These are phyloP conservation scores for Pocillopora meandrina DNA, from an alignment of 92 coral and sea anemone genomes.

Conservation along the genomic window DNA sequence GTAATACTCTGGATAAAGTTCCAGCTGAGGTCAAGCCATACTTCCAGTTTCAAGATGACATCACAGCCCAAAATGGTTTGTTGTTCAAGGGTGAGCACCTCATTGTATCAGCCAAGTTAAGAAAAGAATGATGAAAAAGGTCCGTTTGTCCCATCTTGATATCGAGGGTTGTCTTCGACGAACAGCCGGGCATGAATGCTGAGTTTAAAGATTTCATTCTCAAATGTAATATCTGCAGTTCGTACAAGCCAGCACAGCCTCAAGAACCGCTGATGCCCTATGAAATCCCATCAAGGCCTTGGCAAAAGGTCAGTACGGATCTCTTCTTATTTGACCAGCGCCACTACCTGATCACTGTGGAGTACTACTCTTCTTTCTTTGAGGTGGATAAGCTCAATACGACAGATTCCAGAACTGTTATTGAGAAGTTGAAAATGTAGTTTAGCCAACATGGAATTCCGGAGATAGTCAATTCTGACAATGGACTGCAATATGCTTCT, in stretches of 20 bases:
- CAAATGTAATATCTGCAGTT: slow-evolving; percentile 40
- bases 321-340: slow-evolving; percentile 36
- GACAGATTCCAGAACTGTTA: slow-evolving; percentile 43
- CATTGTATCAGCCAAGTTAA: no score
- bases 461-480: background rate
- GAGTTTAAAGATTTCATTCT: slow-evolving; percentile 39
- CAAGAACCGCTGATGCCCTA: slow-evolving; percentile 36
- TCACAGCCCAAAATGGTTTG: no score
- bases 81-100: no score
- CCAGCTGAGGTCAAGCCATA: background rate
- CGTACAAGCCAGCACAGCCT: slow-evolving; percentile 39
- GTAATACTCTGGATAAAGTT: background rate
- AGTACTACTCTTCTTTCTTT: slow-evolving; percentile 24
- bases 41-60: no score
- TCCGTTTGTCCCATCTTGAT: no score
- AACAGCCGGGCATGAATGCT: no score
- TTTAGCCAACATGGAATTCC: no score
- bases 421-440: slow-evolving; percentile 19
- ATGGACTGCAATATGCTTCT: background rate
- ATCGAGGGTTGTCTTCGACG: no score
- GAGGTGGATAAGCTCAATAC: slow-evolving; percentile 25
- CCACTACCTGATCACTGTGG: slow-evolving; percentile 34
- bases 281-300: slow-evolving; percentile 30
- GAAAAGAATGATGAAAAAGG: no score
- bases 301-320: background rate